phyloP scores from a whole-genome alignment of 2,888 invertebrate species.

The Salpingus planirostris region DNA sequence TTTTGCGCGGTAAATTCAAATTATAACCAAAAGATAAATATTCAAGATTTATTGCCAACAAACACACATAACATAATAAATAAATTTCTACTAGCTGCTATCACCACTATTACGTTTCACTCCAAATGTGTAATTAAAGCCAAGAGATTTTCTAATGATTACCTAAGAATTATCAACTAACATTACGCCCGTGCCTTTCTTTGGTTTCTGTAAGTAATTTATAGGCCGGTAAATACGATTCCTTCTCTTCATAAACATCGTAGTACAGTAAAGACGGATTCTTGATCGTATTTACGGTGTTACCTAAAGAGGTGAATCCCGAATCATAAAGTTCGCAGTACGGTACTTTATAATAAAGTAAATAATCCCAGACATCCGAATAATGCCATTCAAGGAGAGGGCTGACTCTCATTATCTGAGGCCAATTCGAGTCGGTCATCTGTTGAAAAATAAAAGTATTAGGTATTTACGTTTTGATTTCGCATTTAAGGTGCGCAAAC shows the following conservation, averaged over 20 bases:
- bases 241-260: conserved; percentile 40
- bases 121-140: too few species aligned
- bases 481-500: conserved; percentile 38
- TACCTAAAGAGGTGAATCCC: conserved; percentile 89
- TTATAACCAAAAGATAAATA: too few species aligned
- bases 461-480: conserved; percentile 1
- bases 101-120: too few species aligned
- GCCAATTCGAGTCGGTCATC: conserved; percentile 87
- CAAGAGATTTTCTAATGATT: too few species aligned
- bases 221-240: conserved; percentile 65
- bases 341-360: conserved; percentile 67
- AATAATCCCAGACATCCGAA: conserved; percentile 84
- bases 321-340: conserved; percentile 87
- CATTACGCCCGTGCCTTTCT: conserved; percentile 53
- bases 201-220: conserved; percentile 49
- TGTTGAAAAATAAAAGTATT: conserved; percentile 33
- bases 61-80: too few species aligned
- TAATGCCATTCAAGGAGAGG: conserved; percentile 92
- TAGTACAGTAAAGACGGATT: conserved; percentile 61
- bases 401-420: conserved; percentile 76
- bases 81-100: too few species aligned
- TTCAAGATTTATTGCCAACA: too few species aligned
- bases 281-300: conserved; percentile 65
- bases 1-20: too few species aligned
- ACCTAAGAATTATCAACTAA: too few species aligned